Evolutionary conservation across 2,888 invertebrate genomes (phyloP).

Genomic region (Cabera pusaria): DNA sequence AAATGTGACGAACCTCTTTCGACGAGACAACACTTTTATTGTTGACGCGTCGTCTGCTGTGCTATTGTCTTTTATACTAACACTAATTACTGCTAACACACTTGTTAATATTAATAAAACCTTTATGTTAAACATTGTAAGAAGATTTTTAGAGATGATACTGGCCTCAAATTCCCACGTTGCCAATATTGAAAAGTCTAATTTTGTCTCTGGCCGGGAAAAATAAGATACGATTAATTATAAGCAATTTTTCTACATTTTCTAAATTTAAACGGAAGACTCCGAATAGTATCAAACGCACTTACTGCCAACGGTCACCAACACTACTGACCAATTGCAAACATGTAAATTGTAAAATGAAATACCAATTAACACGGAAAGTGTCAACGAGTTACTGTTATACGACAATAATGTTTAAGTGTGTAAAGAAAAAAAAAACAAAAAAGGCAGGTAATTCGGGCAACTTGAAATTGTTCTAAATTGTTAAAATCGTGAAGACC

Average conservation of each 20-base stretch:
- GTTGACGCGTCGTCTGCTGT: conserved; percentile 45
- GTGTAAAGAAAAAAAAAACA: conserved; percentile 40
- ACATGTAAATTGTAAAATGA: conserved; percentile 57
- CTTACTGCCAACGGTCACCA: no score
- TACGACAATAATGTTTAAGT: conserved; percentile 30
- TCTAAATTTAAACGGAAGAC: no score
- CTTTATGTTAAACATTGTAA: conserved; percentile 22
- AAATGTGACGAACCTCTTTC: conserved; percentile 83
- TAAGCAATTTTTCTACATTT: no score
- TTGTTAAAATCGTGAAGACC: conserved; percentile 16
- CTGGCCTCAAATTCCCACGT: not conserved
- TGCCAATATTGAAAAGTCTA: not conserved
- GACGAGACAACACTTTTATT: conserved; percentile 69
- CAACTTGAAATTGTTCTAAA: conserved; percentile 20
- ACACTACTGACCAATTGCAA: conserved; percentile 39
- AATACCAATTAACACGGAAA: conserved; percentile 68
- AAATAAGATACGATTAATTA: no score
- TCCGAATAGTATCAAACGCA: conserved; percentile 53
- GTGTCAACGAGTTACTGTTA: conserved; percentile 71
- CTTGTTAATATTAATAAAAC: conserved; percentile 15
- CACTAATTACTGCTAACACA: conserved; percentile 40
- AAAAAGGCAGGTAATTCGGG: conserved; percentile 48
- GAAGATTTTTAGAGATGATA: conserved; percentile 8
- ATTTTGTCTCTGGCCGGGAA: conserved; percentile 7
- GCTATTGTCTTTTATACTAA: conserved; percentile 39